phyloP scores from a whole-genome alignment of 2,113 vertebrate species.

The Cryptomyrus ogoouensis region DNA sequence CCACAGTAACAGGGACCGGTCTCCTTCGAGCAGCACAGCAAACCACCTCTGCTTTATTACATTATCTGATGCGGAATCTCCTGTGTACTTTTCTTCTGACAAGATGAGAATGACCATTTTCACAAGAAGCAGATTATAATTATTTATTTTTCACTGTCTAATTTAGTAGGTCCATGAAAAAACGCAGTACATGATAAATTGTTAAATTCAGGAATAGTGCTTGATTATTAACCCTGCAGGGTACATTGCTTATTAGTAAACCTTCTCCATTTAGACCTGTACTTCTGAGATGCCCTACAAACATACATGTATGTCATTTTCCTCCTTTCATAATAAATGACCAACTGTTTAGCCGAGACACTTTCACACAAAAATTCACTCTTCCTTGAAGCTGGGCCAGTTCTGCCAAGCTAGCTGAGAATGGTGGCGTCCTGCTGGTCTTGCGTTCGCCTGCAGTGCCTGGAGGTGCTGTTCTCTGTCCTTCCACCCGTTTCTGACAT shows the following conservation, averaged over 20 bases:
- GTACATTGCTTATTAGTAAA: neutral
- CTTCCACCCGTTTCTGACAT: constrained; percentile 4
- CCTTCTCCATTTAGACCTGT: neutral
- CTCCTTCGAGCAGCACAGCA: neutral
- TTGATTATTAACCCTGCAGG: neutral
- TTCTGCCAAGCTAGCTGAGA: neutral
- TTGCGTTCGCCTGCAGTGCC: neutral
- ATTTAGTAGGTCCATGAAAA: neutral
- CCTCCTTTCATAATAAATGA: constrained; percentile 1
- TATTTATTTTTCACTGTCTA: neutral
- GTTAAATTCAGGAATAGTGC: neutral
- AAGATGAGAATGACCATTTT: neutral
- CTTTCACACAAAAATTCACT: constrained; percentile 26
- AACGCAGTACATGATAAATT: neutral
- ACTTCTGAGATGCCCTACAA: neutral
- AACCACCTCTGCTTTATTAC: neutral
- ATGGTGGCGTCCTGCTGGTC: neutral
- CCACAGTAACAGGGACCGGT: no score
- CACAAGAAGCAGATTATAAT: neutral
- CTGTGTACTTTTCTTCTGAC: neutral
- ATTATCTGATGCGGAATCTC: neutral
- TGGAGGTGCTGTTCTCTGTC: neutral
- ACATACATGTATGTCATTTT: neutral
- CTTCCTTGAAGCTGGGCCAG: neutral
- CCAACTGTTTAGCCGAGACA: constrained; percentile 15